Percentiles rank a stretch among this genome's conserved stretches.
phyloP scores from a whole-genome alignment of 2,113 vertebrate genomes.

The Anarhynchus alexandrinus region DNA sequence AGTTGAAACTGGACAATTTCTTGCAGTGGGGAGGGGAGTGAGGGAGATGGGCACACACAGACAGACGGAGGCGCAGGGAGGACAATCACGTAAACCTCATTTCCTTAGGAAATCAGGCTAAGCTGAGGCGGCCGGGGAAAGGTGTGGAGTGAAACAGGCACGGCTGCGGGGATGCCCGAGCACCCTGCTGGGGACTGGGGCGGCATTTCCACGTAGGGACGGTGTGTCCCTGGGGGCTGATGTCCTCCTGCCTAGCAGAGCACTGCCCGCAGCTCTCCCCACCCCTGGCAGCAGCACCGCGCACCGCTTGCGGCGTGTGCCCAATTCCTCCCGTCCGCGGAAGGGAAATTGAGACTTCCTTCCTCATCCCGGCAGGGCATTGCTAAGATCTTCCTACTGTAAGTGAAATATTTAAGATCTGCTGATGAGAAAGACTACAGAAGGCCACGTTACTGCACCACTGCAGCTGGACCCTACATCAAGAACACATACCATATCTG shows the following conservation, averaged over 20 bases:
- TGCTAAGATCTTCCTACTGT: background rate
- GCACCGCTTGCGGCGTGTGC: background rate
- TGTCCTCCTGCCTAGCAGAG: background rate
- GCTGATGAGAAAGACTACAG: background rate
- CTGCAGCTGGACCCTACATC: background rate
- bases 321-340: background rate
- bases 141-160: background rate
- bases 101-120: background rate
- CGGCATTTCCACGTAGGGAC: accelerated
- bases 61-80: background rate
- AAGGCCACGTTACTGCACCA: accelerated
- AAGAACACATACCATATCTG: background rate
- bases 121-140: background rate
- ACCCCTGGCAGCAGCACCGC: background rate
- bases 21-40: background rate
- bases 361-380: background rate
- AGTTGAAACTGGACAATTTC: background rate
- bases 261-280: background rate
- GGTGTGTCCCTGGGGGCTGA: accelerated
- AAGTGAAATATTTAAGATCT: background rate
- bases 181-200: accelerated
- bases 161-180: accelerated
- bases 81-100: background rate
- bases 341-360: slow-evolving; percentile 5
- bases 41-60: background rate